phyloP scores from a whole-genome alignment of 2,113 vertebrate species.

The Xerus inauris region DNA sequence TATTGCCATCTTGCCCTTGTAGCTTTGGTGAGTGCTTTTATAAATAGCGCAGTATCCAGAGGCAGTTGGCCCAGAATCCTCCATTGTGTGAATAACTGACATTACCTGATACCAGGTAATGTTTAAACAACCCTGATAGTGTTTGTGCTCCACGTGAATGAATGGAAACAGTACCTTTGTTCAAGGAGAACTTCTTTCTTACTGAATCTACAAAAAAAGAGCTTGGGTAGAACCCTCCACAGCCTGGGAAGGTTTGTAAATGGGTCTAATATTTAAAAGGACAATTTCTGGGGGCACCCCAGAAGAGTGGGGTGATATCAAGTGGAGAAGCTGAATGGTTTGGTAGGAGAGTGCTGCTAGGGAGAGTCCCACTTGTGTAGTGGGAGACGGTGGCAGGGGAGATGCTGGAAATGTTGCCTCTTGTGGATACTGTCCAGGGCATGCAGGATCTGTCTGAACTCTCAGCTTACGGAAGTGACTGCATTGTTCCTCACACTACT shows the following conservation, averaged over 20 bases:
- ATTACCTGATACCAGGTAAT: not conserved
- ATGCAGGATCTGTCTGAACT: too few species aligned
- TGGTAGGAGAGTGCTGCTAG: not conserved
- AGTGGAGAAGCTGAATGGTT: not conserved
- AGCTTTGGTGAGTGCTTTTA: not conserved
- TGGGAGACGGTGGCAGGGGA: not conserved
- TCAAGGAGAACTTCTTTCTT: not conserved
- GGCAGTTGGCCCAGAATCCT: not conserved
- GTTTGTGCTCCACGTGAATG: not conserved
- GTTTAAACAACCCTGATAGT: not conserved
- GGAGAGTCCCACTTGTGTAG: not conserved
- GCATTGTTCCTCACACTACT: too few species aligned
- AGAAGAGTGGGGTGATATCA: not conserved
- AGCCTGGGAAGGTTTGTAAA: not conserved
- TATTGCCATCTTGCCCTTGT: not conserved
- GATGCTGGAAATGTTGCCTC: fast-evolving
- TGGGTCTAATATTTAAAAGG: not conserved
- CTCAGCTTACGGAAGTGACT: too few species aligned
- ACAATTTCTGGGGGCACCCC: too few species aligned
- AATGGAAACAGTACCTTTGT: not conserved
- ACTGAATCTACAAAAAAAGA: not conserved
- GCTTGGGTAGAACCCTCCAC: not conserved
- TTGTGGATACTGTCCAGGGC: not conserved
- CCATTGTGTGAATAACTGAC: not conserved
- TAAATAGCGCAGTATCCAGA: not conserved